Evolutionary conservation across 2,113 vertebrate genomes (phyloP), one percentile per base, ranked within the genome.

Genomic region (Sinocyclocheilus anophthalmus): DNA sequence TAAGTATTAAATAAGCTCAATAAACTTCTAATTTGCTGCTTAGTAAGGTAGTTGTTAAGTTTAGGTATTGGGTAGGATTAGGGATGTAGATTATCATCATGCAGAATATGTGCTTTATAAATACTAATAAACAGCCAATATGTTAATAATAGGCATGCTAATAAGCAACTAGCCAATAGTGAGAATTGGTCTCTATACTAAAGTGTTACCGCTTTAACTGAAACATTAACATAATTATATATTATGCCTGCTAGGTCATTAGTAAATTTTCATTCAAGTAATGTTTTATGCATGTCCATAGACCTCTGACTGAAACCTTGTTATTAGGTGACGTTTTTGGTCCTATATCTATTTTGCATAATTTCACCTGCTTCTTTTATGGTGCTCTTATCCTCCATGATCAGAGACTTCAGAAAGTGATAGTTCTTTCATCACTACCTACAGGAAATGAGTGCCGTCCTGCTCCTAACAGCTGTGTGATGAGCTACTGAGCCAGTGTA

Each of bases 381-480:
- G 39, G 45, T 4, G 8, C 50, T 83, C 50, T 57, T 22, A 6
- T 61, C 18, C 50, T 12, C 50, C 53, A n/a, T 61, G 50, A 59
- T 50, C 83, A 87, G 67, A 72, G 39, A 77, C 48, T 86, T 89
- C 50, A 85, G 69, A 92, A 81, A 93, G 89, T 92, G 90, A 86
- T 84, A 88, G 88, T 88, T 90, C 87, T 90, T 91, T 92, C 84
- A 91, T 91, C 76, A 37, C 1, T 67, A n/a, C 30, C 79, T n/a
- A 80, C 83, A 86, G 89, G 89, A 92, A 92, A 91, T 85, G 73
- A 81, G 84, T 76, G 84, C 84, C 63, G 76, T 42, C 33, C 73
- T 72, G 82, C 77, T 87, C 24, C 45, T 73, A 75, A 79, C 86
- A 85, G 84, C 76, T 76, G 85, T 80, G 84, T 76, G 75, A 76